These are phyloP conservation scores for Hydrotaea cyrtoneurina DNA, from an alignment of 2,888 invertebrate genomes.

Conservation along the genomic window DNA sequence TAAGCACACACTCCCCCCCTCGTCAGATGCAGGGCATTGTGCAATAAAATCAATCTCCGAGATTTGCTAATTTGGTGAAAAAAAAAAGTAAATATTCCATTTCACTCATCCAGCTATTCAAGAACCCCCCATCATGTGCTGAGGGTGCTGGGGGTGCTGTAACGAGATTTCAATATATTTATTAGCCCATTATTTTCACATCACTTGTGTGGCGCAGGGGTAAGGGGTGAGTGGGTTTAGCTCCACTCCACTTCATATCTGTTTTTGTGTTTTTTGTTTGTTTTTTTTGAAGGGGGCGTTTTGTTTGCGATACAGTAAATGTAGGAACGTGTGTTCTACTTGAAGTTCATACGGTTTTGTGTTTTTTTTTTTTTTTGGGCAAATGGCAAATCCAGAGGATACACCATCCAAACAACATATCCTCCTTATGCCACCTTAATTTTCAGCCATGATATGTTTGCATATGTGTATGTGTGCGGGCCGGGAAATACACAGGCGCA, in stretches of 20 bases:
- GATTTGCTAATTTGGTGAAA: not conserved
- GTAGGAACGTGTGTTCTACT: not conserved
- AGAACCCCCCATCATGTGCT: no score
- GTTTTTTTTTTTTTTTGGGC: no score
- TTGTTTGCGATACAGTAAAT: no score
- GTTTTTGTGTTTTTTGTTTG: not conserved
- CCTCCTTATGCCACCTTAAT: constrained; percentile 3
- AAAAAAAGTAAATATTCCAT: constrained; percentile 14
- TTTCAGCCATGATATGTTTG: constrained; percentile 12
- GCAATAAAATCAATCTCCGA: constrained; percentile 7
- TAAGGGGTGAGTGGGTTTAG: not conserved
- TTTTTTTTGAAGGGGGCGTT: not conserved
- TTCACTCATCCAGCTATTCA: no score
- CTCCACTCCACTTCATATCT: not conserved
- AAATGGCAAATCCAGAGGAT: constrained; percentile 4
- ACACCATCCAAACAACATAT: constrained; percentile 14
- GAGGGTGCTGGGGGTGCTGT: no score
- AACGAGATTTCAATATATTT: constrained; percentile 40
- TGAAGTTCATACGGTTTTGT: not conserved
- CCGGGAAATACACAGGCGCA: not conserved
- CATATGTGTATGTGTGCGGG: not conserved
- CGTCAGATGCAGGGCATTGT: not conserved
- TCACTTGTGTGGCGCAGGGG: not conserved
- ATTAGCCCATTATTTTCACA: constrained; percentile 35
- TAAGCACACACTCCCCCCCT: not conserved